A percentile compares a stretch with the other conserved stretches of the same genome.
phyloP scores from a whole-genome alignment of 2,797 vertebrate species.

The Clamator glandarius region DNA sequence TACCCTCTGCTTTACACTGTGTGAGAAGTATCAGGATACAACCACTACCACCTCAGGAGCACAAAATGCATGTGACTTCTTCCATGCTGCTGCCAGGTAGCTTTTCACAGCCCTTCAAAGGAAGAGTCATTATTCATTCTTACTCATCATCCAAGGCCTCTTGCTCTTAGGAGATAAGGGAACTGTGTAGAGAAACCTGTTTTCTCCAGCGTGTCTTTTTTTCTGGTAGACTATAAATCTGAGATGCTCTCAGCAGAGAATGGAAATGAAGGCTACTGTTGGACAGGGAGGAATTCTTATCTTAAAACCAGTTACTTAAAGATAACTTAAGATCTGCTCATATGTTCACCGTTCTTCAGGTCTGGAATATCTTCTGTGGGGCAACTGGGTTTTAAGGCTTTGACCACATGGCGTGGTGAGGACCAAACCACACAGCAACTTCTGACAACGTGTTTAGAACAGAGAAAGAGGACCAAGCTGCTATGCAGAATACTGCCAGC shows the following conservation, averaged over 20 bases:
- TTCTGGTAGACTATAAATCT: not conserved
- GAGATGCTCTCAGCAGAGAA: not conserved
- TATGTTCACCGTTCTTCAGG: not conserved
- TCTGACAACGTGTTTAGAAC: not conserved
- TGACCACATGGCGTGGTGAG: rapidly evolving
- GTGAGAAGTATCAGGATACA: not conserved
- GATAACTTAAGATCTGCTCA: not conserved
- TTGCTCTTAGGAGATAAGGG: not conserved
- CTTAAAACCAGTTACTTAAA: not conserved
- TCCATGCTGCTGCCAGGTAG: not conserved
- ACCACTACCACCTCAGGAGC: not conserved
- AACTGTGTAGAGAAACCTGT: not conserved
- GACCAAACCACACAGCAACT: not conserved
- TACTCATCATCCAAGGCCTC: not conserved
- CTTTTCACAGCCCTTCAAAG: not conserved
- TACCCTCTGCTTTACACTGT: not conserved
- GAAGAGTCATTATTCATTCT: not conserved
- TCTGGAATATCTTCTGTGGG: not conserved
- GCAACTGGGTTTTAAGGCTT: not conserved
- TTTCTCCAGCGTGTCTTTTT: not conserved
- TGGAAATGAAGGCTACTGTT: not conserved
- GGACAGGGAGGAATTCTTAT: not conserved
- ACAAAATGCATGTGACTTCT: not conserved
- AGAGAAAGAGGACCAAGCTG: not conserved
- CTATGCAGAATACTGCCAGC: not conserved